Base-by-base conservation (phyloP, 1,140 invertebrate genomes). In the Drosophila kurseongensis region DNA sequence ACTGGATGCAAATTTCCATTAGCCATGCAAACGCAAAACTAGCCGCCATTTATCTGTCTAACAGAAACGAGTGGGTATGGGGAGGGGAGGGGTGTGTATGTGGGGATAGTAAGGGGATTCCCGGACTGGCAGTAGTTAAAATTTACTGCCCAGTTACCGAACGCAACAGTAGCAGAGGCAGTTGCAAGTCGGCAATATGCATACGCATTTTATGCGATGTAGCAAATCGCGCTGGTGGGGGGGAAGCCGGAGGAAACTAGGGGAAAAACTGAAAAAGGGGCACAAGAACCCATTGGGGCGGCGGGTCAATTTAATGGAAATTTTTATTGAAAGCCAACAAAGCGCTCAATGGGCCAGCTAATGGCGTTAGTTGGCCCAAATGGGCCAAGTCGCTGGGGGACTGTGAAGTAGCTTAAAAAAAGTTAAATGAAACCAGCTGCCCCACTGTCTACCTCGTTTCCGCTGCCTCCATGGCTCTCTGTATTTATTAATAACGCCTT, bases 261-360 rank as follows among this genome's bases (percentile, higher is more conserved):
- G 29, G 13, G 13, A 18, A 36, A 23, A 8, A 12, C n/a, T 10
- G 59, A 27, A 29, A 40, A 62, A 61, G 42, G 9, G 32, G 10
- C 23, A 55, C 23, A 55, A 44, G 47, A 32, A 52, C 54, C 36
- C 18, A 13, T 10, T 44, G 60, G 47, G 56, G 41, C 44, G 55
- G 44, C 40, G 50, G 52, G 76, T 68, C 65, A 86, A 79, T 86
- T 86, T 82, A 86, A 82, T 86, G 82, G 82, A 86, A 88, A 86
- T 88, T 88, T 86, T 86, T 86, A 86, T 88, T 86, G 82, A 88
- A 86, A 86, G 82, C 82, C 82, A 86, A 88, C 82, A 86, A 86
- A 88, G 83, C 79, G 83, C 79, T 86, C 83, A 88, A 86, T 88
- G 83, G 82, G 69, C 83, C 75, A 76, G 84, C 83, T 88, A 86